Evolutionary conservation across 2,888 invertebrate genomes (phyloP), one percentile per base, ranked within the genome.

Genomic region (Idaea dimidiata): DNA sequence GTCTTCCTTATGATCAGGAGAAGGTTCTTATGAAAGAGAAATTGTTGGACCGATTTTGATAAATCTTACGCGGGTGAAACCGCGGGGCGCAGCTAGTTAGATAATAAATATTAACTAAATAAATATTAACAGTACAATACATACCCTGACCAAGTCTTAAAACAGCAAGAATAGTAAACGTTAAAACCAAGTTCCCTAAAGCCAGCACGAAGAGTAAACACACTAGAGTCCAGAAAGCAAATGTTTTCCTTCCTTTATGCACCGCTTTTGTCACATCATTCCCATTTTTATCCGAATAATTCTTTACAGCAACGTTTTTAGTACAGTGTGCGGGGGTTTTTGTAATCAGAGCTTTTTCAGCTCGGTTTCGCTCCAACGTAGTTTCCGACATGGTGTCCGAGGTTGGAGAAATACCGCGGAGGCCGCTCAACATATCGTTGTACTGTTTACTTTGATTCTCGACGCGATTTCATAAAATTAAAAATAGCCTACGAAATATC

Each of bases 141-240:
- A 74, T 81, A 93, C 93, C 92, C 80, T 95, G 95, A 0, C 97
- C 97, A 64, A 98, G 93, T 64, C 96, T 93, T 57, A 98, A 83
- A 0, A 97, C 97, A 7, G 96, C 95, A 63, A 97, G 93, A 61
- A 98, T 96, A 0, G 96, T 96, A 55, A 97, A 93, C 0, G 97
- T 97, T 2, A 97, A 87, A 54, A 97, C 88, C 60, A 97, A 92
- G 88, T 97, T 97, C 14, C 96, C 97, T 56, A 97, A 93, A 0
- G 96, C 96, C 17, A 97, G 84, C 7, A 96, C 85, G 62, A 96
- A 94, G 7, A 97, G 83, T 54, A 96, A 86, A 58, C 93, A 93
- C 43, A 97, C 95, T 14, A 97, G 89, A 0, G 95, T 95, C 97
- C 97, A 97, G 77, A 97, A 96, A 0, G 95, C 95, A 73, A 96